These are phyloP conservation scores for Vidua macroura DNA, from an alignment of 2,113 vertebrate species.

Conservation along the genomic window DNA sequence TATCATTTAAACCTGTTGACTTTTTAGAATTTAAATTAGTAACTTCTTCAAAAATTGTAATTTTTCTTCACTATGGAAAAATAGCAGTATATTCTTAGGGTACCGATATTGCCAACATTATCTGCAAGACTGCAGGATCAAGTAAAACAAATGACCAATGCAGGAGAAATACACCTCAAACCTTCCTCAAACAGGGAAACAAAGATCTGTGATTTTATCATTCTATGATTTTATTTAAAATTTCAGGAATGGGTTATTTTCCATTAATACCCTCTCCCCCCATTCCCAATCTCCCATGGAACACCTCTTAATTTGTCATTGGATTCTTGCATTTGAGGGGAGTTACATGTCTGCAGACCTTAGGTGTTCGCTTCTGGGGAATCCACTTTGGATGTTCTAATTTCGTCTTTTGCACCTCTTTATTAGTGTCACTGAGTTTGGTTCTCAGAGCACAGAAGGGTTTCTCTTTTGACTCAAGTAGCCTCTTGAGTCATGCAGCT, in stretches of 20 bases:
- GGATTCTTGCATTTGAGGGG: background rate
- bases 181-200: background rate
- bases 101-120: background rate
- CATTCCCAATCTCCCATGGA: background rate
- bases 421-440: background rate
- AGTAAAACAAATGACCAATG: background rate
- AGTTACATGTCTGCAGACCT: background rate
- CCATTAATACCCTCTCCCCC: background rate
- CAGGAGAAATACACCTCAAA: background rate
- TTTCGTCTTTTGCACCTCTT: background rate
- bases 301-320: background rate
- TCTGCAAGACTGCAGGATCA: background rate
- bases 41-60: background rate
- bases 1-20: background rate
- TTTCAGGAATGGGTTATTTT: background rate
- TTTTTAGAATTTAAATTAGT: background rate
- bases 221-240: background rate
- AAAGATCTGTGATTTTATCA: background rate
- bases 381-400: background rate
- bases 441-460: background rate
- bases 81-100: background rate
- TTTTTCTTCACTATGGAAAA: background rate
- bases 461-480: slow-evolving; percentile 10
- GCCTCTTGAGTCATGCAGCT: background rate
- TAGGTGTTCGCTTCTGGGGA: background rate